These are phyloP conservation scores for Ciona savignyi DNA, from an alignment of 23 tunicate genomes.

Conservation along the genomic window DNA sequence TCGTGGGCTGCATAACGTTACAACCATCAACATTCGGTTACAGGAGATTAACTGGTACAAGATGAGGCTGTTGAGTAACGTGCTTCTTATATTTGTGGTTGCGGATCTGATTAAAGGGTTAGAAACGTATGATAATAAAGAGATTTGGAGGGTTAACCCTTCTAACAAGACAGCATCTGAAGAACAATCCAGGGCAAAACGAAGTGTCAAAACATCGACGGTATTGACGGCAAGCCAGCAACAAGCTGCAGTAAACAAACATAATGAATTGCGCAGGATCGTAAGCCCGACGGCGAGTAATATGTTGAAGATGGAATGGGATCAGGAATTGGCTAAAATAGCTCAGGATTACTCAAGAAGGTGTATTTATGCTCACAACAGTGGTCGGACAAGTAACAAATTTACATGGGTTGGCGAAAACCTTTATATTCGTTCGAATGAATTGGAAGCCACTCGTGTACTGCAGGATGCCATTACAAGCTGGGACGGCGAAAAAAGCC, in stretches of 20 bases:
- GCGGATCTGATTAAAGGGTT: no score
- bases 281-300: slow-evolving; percentile 15
- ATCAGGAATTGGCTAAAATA: slow-evolving; percentile 3
- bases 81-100: no score
- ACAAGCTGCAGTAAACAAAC: background rate
- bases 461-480: background rate
- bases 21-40: no score
- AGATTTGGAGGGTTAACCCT: no score
- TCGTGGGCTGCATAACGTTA: no score
- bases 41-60: no score
- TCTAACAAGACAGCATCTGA: background rate
- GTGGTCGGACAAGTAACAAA: background rate
- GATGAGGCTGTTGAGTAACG: no score
- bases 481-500: slow-evolving; percentile 7
- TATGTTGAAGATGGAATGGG: slow-evolving; percentile 13
- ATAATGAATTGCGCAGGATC: slow-evolving; percentile 3
- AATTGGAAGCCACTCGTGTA: background rate
- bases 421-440: background rate
- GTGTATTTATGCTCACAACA: slow-evolving; percentile 12
- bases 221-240: background rate
- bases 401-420: slow-evolving; percentile 23
- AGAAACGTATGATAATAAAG: no score
- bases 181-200: background rate
- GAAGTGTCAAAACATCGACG: background rate
- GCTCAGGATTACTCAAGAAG: slow-evolving; percentile 15